These are phyloP conservation scores for Aphelenchoides avenae DNA, from an alignment of 1,140 invertebrate species.

Conservation along the genomic window DNA sequence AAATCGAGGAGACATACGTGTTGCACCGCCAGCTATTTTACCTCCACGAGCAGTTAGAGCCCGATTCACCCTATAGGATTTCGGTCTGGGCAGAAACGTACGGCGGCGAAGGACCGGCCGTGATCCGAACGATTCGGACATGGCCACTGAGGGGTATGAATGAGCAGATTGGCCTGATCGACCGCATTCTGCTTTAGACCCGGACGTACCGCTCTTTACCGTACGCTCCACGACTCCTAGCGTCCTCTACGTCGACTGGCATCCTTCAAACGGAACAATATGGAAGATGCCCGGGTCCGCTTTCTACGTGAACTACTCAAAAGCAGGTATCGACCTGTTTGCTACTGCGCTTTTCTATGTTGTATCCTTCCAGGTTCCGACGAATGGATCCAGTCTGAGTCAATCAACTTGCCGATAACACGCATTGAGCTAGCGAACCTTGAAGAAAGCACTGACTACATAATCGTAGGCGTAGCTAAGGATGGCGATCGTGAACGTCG, in stretches of 20 bases:
- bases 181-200: conserved; percentile 47
- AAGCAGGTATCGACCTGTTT: conserved; percentile 11
- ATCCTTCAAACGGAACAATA: conserved; percentile 35
- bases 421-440: conserved; percentile 34
- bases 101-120: conserved; percentile 53
- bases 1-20: conserved; percentile 57
- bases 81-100: conserved; percentile 58
- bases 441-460: conserved; percentile 43
- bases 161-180: not conserved
- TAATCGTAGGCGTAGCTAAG: conserved; percentile 47
- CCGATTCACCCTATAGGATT: conserved; percentile 51
- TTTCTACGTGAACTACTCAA: conserved; percentile 52
- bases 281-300: conserved; percentile 53
- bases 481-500: conserved; percentile 40
- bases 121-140: conserved; percentile 42
- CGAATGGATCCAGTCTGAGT: conserved; percentile 38
- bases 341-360: conserved; percentile 9
- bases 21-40: conserved; percentile 51
- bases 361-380: conserved; percentile 25
- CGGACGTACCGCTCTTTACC: conserved; percentile 49
- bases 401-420: conserved; percentile 42
- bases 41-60: conserved; percentile 44
- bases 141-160: conserved; percentile 47
- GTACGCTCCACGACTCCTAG: conserved; percentile 24
- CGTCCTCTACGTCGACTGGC: conserved; percentile 44